Percentiles rank a stretch among this genome's conserved stretches.
These are phyloP conservation scores for Sisyra terminalis DNA, from an alignment of 2,888 invertebrate species.

Conservation along the genomic window DNA sequence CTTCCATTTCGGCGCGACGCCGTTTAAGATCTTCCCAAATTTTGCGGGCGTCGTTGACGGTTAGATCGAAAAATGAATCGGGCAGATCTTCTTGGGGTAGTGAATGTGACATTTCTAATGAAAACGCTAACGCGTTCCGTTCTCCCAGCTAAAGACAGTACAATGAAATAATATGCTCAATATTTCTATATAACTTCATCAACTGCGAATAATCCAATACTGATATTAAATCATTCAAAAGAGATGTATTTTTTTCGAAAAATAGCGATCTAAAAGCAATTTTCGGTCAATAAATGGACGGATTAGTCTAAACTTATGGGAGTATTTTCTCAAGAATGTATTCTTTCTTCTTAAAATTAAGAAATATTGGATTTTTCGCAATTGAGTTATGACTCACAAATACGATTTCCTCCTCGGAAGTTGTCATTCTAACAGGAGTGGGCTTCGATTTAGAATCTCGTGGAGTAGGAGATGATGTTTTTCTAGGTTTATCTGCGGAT, in stretches of 20 bases:
- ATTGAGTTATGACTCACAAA: too few species aligned
- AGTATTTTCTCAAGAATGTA: too few species aligned
- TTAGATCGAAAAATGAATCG: conserved; percentile 80
- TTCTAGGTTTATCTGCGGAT: background rate
- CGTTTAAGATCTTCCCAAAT: conserved; percentile 59
- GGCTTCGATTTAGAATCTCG: background rate
- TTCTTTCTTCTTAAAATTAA: too few species aligned
- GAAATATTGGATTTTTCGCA: too few species aligned
- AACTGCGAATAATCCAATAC: too few species aligned
- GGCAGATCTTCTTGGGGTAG: conserved; percentile 54
- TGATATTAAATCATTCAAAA: too few species aligned
- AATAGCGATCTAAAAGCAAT: too few species aligned
- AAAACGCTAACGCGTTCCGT: conserved; percentile 60
- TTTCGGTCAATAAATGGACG: too few species aligned
- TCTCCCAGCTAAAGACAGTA: conserved; percentile 43
- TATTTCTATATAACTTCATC: too few species aligned
- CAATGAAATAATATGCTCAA: conserved; percentile 2
- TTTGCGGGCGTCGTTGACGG: conserved; percentile 62
- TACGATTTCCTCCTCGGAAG: conserved; percentile 10
- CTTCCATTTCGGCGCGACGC: conserved; percentile 43
- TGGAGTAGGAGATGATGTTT: conserved; percentile 4
- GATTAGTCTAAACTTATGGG: too few species aligned
- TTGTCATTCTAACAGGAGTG: conserved; percentile 1
- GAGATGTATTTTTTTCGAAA: too few species aligned
- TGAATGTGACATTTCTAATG: conserved; percentile 39